These are phyloP conservation scores for Halocaridina rubra DNA, from an alignment of 2,888 invertebrate genomes.

Conservation along the genomic window DNA sequence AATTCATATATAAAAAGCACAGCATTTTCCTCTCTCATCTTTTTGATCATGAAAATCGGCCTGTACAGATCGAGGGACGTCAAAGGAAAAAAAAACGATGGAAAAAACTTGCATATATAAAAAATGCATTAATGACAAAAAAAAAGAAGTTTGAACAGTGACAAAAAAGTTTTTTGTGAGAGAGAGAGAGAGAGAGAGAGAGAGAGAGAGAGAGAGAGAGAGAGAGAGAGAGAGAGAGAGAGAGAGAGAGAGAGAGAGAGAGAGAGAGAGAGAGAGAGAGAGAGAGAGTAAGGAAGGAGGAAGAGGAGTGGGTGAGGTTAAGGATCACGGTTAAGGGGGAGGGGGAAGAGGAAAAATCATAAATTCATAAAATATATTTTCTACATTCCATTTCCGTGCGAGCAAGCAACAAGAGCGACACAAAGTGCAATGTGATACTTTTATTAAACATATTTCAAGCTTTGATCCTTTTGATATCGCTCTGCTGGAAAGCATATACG, in stretches of 20 bases:
- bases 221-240: not conserved
- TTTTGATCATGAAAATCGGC: too few species aligned
- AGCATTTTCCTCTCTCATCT: too few species aligned
- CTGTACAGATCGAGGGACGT: too few species aligned
- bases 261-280: conserved; percentile 1
- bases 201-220: not conserved
- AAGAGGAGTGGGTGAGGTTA: not conserved
- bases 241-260: not conserved
- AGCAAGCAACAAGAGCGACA: not conserved
- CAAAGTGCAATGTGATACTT: conserved; percentile 24
- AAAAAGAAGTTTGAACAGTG: too few species aligned
- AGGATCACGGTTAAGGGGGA: not conserved
- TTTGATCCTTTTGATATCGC: not conserved
- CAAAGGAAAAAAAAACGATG: too few species aligned
- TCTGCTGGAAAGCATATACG: conserved; percentile 2
- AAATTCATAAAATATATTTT: conserved; percentile 15
- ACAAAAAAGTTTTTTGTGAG: not conserved
- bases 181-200: not conserved
- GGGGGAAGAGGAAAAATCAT: not conserved
- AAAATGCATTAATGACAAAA: too few species aligned
- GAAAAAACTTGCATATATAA: too few species aligned
- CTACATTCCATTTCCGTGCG: conserved; percentile 12
- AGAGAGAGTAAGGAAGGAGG: not conserved
- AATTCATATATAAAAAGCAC: too few species aligned
- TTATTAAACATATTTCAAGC: conserved; percentile 25